phyloP scores from a whole-genome alignment of 2,888 invertebrate species.

The Bibio marci region DNA sequence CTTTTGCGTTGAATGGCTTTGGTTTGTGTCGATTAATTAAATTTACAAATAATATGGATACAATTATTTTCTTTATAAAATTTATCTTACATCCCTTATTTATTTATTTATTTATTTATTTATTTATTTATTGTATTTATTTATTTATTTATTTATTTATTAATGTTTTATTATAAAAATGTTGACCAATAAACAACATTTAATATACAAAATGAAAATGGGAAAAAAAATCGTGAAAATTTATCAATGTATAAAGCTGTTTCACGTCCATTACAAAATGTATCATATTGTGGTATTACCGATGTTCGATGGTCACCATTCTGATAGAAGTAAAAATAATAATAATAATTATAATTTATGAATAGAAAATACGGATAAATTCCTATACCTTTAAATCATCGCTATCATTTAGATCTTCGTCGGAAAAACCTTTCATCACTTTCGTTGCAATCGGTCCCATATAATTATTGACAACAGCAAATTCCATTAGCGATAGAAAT shows the following conservation, averaged over 20 bases:
- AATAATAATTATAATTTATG: no score
- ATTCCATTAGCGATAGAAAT: slow-evolving; percentile 79
- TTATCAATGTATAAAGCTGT: slow-evolving; percentile 73
- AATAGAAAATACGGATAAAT: no score
- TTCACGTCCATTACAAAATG: slow-evolving; percentile 63
- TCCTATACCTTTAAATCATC: no score
- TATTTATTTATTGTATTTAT: no score
- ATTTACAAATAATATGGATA: no score
- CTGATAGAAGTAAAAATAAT: background rate
- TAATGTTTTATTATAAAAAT: no score
- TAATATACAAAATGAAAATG: slow-evolving; percentile 76
- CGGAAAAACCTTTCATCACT: slow-evolving; percentile 79
- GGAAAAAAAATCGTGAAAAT: slow-evolving; percentile 76
- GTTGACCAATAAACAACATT: slow-evolving; percentile 84
- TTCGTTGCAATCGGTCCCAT: slow-evolving; percentile 73
- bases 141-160: no score
- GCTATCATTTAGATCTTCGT: slow-evolving; percentile 43
- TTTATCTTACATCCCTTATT: no score
- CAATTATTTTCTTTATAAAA: no score
- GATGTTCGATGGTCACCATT: slow-evolving; percentile 38
- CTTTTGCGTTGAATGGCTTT: no score
- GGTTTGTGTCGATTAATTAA: no score
- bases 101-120: no score
- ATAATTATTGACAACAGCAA: slow-evolving; percentile 78
- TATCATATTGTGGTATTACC: slow-evolving; percentile 60